These are phyloP conservation scores for Crocidura indochinensis DNA, from an alignment of 2,797 vertebrate genomes.

Conservation along the genomic window DNA sequence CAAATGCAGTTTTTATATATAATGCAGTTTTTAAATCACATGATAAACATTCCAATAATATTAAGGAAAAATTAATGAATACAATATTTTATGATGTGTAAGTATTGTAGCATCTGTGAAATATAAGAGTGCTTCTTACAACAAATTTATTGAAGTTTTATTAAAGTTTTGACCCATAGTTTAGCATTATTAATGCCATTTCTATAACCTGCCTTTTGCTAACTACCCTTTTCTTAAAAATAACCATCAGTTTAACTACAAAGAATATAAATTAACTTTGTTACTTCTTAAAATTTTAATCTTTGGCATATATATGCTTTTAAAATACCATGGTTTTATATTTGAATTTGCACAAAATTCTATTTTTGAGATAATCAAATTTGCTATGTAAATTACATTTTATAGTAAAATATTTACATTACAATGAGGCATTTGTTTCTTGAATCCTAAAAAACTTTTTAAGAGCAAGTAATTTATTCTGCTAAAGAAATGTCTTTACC, in stretches of 20 bases:
- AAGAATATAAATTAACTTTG: conserved; percentile 1
- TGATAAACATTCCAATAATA: too few relatives aligned
- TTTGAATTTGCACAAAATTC: conserved; percentile 6
- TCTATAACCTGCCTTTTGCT: background rate
- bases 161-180: too few relatives aligned
- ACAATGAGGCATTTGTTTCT: conserved; percentile 3
- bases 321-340: background rate
- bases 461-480: too few relatives aligned
- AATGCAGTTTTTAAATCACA: too few relatives aligned
- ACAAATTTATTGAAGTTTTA: too few relatives aligned
- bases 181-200: background rate
- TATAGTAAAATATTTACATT: background rate
- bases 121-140: too few relatives aligned
- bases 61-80: too few relatives aligned
- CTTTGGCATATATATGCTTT: background rate
- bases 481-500: too few relatives aligned
- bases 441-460: background rate
- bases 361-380: background rate
- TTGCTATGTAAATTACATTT: background rate
- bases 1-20: too few relatives aligned
- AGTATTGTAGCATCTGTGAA: too few relatives aligned
- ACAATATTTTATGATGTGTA: too few relatives aligned
- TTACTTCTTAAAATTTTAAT: background rate
- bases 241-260: background rate
- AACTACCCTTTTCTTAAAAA: background rate